Conservation (phyloP, 92 coral and sea anemone genomes). For the Phenganax marumi region DNA sequence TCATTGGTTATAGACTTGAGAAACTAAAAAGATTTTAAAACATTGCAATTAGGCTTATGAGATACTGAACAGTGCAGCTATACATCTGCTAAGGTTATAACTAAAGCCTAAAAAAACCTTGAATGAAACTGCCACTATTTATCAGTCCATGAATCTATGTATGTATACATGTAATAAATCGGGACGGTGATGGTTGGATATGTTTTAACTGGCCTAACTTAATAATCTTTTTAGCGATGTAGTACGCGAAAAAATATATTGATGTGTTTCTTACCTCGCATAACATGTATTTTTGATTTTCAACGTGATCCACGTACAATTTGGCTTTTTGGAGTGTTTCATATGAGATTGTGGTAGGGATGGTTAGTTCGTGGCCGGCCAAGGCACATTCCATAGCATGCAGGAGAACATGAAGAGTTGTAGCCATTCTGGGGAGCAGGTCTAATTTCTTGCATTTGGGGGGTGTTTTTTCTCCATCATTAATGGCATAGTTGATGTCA, state of each 20-base stretch:
- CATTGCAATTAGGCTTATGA: neutral
- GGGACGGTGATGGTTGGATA: neutral
- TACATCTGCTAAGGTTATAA: too few species aligned
- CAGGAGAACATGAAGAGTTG: constrained; percentile 50
- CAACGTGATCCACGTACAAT: constrained; percentile 48
- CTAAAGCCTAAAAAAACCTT: too few species aligned
- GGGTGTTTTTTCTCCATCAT: constrained; percentile 50
- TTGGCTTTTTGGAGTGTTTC: constrained; percentile 47
- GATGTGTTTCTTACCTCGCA: constrained; percentile 33
- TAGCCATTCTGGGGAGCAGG: constrained; percentile 48
- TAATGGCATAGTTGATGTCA: constrained; percentile 49
- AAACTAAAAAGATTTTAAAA: constrained; percentile 10
- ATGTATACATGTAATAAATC: neutral
- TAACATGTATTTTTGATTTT: constrained; percentile 55
- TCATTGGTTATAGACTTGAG: constrained; percentile 19
- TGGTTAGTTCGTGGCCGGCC: constrained; percentile 27
- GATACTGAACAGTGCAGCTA: too few species aligned
- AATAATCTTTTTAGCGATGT: neutral
- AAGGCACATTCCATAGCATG: constrained; percentile 54
- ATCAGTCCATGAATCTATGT: neutral
- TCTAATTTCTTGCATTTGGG: constrained; percentile 62
- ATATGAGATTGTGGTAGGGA: constrained; percentile 35
- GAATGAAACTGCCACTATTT: too few species aligned
- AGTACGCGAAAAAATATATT: too few species aligned
- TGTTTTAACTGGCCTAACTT: neutral